Conservation (phyloP, 2,113 vertebrate genomes). For the Bufo bufo region DNA sequence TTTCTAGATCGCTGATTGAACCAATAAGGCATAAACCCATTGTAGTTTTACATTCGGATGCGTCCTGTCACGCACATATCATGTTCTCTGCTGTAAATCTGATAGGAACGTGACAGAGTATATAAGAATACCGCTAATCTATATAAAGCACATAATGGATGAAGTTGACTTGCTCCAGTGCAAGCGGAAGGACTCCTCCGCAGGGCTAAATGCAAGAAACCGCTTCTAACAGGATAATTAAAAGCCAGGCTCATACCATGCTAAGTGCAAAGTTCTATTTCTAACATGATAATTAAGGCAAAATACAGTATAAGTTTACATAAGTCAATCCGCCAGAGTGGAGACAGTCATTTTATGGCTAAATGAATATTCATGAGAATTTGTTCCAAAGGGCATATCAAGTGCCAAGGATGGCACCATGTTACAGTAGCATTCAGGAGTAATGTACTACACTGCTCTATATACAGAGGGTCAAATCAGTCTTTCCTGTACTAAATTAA, state of each 20-base stretch:
- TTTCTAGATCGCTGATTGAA: not conserved
- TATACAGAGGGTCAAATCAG: no score
- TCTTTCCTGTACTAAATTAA: no score
- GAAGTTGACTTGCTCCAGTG: not conserved
- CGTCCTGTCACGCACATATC: not conserved
- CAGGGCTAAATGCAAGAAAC: not conserved
- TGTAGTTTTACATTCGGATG: not conserved
- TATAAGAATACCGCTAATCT: not conserved
- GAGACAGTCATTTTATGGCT: not conserved
- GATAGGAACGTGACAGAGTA: not conserved
- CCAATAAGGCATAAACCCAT: not conserved
- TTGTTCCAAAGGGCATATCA: not conserved
- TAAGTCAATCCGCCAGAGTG: not conserved
- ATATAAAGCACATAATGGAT: not conserved
- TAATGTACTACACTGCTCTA: not conserved
- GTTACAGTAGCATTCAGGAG: not conserved
- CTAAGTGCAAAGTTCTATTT: slow-evolving; percentile 3
- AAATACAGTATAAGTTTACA: not conserved
- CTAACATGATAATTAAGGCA: slow-evolving; percentile 2
- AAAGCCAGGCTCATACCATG: not conserved
- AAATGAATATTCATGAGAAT: not conserved
- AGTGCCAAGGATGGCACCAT: not conserved
- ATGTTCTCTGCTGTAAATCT: not conserved
- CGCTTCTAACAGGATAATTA: not conserved
- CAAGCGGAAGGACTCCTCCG: not conserved